A percentile compares a stretch with the other conserved stretches of the same genome.
Evolutionary conservation across 2,797 vertebrate species (phyloP).

Genomic region (Oceanodroma leucorhoa): DNA sequence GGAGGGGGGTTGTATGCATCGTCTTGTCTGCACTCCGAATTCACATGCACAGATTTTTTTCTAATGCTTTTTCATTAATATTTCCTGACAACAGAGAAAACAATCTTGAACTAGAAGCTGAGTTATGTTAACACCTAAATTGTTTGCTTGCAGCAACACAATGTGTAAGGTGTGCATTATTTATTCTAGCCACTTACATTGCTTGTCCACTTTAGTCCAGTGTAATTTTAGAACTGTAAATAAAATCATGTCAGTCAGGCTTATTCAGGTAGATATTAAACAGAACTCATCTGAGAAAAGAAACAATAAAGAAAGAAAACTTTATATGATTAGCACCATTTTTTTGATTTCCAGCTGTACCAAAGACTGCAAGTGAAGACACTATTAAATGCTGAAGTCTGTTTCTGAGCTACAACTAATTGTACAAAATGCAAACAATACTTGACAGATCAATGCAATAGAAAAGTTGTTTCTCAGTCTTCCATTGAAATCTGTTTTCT

Average conservation of each 20-base stretch:
- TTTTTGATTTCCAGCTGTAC: not conserved
- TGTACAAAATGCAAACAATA: not conserved
- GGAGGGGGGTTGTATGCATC: not conserved
- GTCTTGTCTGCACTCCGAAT: not conserved
- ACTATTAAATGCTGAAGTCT: not conserved
- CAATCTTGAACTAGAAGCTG: not conserved
- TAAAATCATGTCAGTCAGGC: not conserved
- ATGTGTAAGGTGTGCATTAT: not conserved
- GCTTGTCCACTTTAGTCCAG: not conserved
- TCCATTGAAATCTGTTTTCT: not conserved
- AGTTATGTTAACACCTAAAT: not conserved
- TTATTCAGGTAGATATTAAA: not conserved
- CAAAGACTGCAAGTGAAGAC: not conserved
- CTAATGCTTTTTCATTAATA: not conserved
- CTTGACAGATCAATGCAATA: not conserved
- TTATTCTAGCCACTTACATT: not conserved
- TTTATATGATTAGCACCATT: accelerated
- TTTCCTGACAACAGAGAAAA: not conserved
- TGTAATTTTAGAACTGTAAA: not conserved
- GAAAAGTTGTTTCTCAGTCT: not conserved
- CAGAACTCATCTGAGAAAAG: not conserved
- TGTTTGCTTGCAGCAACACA: not conserved
- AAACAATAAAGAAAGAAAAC: accelerated
- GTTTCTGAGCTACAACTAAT: not conserved
- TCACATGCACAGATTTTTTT: not conserved